Conservation (phyloP, 2,113 vertebrate genomes). For the Oceanodroma tethys region DNA sequence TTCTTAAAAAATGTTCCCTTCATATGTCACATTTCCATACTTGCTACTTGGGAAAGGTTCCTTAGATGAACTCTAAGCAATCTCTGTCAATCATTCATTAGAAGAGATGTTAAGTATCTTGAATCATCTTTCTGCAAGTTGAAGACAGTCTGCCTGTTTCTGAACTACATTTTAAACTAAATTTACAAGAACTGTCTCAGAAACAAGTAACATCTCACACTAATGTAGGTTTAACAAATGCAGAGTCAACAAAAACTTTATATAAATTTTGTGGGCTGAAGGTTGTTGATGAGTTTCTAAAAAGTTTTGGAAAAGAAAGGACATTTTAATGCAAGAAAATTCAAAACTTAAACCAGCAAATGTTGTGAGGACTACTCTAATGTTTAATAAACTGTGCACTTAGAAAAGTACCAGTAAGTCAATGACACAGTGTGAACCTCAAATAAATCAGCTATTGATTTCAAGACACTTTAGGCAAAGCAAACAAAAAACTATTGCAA, state of each 20-base stretch:
- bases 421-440: background rate
- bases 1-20: background rate
- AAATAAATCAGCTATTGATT: slow-evolving; percentile 25
- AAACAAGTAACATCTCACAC: slow-evolving; percentile 15
- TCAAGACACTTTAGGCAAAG: background rate
- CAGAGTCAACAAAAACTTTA: slow-evolving; percentile 35
- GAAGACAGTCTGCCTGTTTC: background rate
- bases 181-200: slow-evolving; percentile 28
- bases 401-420: background rate
- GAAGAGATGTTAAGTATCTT: background rate
- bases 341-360: background rate
- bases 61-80: slow-evolving; percentile 11
- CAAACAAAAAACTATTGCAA: background rate
- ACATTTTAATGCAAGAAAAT: slow-evolving; percentile 8
- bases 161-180: background rate
- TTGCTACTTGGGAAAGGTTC: background rate
- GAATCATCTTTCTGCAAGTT: background rate
- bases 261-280: slow-evolving; percentile 32
- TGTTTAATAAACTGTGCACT: background rate
- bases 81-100: background rate
- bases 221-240: slow-evolving; percentile 25
- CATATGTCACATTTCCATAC: slow-evolving; percentile 29
- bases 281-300: background rate
- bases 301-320: background rate
- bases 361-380: background rate